Base-by-base conservation (phyloP, 1,140 invertebrate genomes). In the Drosophila mojavensis region DNA sequence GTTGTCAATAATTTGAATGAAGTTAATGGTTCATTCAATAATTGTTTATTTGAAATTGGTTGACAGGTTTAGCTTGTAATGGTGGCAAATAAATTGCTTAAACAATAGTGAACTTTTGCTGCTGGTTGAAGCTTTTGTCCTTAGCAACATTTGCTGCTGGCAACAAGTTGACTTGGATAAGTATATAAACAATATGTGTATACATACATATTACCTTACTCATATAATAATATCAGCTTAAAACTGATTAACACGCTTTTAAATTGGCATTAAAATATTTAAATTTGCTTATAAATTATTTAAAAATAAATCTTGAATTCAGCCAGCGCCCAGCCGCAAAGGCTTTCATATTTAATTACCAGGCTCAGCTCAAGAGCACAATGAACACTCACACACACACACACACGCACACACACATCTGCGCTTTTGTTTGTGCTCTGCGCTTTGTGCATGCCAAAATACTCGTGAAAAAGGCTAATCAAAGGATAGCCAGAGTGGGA, bases 381-480 rank as follows among this genome's bases (percentile, higher is more conserved):
- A 24, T 24, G 20, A 43, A 20, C 51, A 43, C 24, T 61, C 60
- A 58, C 43, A 51, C 24, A 60, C 33, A 60, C 41, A 63, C 48
- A 45, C 39, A 20, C 58, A 67, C 30, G 51, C 43, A 59, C 24
- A 58, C 24, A 63, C 48, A 45, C 39, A 20, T 26, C 50, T 36
- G 41, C 53, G 53, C 79, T 72, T 86, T 86, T 86, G 79, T 86
- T 81, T 79, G 64, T 62, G 69, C 66, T 81, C 67, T 78, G 63
- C 59, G 74, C 81, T 85, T 85, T 85, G 81, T 86, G 83, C 72
- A 81, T 86, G 75, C 79, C 75, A 86, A 86, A 86, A 81, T 81
- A 63, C 53, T 51, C 33, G 66, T 74, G 45, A 86, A 78, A 71
- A 73, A 67, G 48, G 71, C 60, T 48, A 39, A 50, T 45, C 43